These are phyloP conservation scores for Peromyscus leucopus DNA, from an alignment of 2,113 vertebrate genomes.

Conservation along the genomic window DNA sequence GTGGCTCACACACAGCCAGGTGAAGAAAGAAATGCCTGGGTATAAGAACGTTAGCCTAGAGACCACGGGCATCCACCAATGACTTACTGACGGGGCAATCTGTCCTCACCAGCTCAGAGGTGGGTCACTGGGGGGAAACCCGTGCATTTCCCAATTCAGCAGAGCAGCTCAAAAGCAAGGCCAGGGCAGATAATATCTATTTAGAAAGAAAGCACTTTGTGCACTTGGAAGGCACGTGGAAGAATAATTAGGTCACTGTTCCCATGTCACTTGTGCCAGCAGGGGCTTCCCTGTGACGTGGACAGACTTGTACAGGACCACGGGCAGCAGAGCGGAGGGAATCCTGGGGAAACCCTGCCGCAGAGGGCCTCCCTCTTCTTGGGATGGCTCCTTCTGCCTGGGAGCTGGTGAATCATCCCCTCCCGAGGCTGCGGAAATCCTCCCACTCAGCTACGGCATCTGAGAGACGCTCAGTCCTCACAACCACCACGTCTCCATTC, in stretches of 20 bases:
- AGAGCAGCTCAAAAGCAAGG: background rate
- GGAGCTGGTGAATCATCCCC: background rate
- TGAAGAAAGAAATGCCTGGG: background rate
- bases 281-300: background rate
- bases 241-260: background rate
- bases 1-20: background rate
- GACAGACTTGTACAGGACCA: background rate
- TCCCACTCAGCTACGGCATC: background rate
- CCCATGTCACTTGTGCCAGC: too few relatives aligned
- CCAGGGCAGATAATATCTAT: background rate
- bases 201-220: background rate
- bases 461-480: background rate
- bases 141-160: background rate
- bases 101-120: background rate
- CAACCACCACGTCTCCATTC: background rate
- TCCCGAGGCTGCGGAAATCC: background rate
- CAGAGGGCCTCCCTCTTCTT: background rate
- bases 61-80: background rate
- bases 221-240: background rate
- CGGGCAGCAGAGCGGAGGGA: background rate
- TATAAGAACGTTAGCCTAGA: background rate
- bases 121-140: background rate
- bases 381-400: background rate
- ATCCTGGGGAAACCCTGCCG: background rate
- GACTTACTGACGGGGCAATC: background rate